Base-by-base conservation (phyloP, 2,888 invertebrate species). In the Nemapogon koenigi region DNA sequence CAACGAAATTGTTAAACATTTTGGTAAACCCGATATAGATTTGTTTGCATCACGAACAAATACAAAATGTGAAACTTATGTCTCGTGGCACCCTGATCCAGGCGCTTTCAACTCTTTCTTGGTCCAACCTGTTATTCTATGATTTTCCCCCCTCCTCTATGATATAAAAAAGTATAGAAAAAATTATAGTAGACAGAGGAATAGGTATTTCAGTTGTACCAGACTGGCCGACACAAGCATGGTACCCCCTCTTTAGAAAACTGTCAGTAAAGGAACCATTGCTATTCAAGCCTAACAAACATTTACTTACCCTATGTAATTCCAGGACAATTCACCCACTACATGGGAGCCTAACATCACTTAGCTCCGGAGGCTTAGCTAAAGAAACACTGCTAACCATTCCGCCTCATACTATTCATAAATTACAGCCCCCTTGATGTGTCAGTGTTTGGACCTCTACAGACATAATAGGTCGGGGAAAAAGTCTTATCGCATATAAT, bases 61-160 rank as follows among this genome's bases (percentile, higher is more conserved):
- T 36, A 40, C 29, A 31, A 40, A 40, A 31, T 40, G 40, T 17
- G 14, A 11, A 2, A 30, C 29, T 15, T 36, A 42, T 19, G 32
- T 37, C 6, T 46, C 43, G 2, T 41, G 41, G 41, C 35, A 41
- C 17, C 35, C 28, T 26, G 41, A 38, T 18, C 41, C 41, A 4
- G 38, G 39, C 16, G 38, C 41, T 7, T 32, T 25, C 10, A 31
- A 38, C 10, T 25, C 37, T n/a, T 41, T 10, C 16, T 27, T 7
- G 38, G 41, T 36, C 8, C 16, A 4, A 17, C 31, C 10, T 28
- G 22, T n/a, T n/a, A 4, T 41, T 41, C 8, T 41, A 38, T 16
- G 37, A 38, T 2, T 41, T 41, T 15, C 41, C 41, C 8, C 41
- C 41, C 10, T 35, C 39, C 30, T 13, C 38, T 1, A 33, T 39